Base-by-base conservation (phyloP, 2,888 invertebrate genomes). In the Schrankia costaestrigalis region DNA sequence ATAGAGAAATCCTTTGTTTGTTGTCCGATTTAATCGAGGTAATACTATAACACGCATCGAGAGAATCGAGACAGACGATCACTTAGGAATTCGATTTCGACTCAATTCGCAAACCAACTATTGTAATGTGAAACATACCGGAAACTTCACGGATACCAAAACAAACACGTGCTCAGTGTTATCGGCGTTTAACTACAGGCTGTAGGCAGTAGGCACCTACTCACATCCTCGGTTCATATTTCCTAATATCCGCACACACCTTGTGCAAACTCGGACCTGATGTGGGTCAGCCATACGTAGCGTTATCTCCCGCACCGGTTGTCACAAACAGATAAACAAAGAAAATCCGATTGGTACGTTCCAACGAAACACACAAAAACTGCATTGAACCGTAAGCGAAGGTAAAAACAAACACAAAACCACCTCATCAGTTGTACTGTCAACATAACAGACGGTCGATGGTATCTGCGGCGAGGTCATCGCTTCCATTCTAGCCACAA, bases 361-460 rank as follows among this genome's bases (percentile, higher is more conserved):
- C 51, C 42, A 32, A 33, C 42, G 31, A 34, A 41, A 21, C 31
- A 47, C 51, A 54, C 55, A 62, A 59, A 59, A 41, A 43, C 34
- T 51, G 52, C 52, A 56, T 51, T 49, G 52, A 47, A 50, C 50
- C 28, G 48, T 51, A 46, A 43, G 46, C 46, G 39, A 38, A 50
- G 42, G 46, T 2, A 60, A 63, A 74, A 76, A 77, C 74, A 78
- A 83, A 83, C 83, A 78, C 79, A 80, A 74, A 80, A 78, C 75
- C 79, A 76, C 76, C 72, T 74, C 73, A 57, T 58, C 57, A 40
- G 48, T 51, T 29, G 41, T 44, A 55, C 46, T 41, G 57, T 52
- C 55, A 59, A 53, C 49, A 42, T 35, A 44, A 56, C 52, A 57
- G 49, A 42, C 47, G 56, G 46, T 41, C 54, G 50, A 60, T 55